These are phyloP conservation scores for Xanthia icteritia DNA, from an alignment of 2,888 invertebrate genomes.

Conservation along the genomic window DNA sequence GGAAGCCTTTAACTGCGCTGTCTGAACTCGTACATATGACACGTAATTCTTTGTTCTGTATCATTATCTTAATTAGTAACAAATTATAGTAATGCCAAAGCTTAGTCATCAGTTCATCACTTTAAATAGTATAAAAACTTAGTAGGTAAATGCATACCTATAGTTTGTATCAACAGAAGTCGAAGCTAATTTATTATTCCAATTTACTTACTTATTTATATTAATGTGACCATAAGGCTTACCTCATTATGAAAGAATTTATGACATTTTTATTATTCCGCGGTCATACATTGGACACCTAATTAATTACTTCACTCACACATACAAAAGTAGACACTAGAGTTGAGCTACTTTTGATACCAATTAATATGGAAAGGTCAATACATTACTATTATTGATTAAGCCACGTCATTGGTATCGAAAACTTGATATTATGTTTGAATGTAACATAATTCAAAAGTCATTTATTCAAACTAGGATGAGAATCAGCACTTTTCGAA, in stretches of 20 bases:
- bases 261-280: conserved; percentile 16
- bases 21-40: background rate
- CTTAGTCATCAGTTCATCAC: background rate
- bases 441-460: background rate
- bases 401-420: conserved; percentile 16
- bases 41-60: background rate
- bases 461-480: too few relatives aligned
- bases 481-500: too few relatives aligned
- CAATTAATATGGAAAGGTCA: conserved; percentile 32
- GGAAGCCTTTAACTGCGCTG: too few relatives aligned
- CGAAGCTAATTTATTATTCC: conserved; percentile 10
- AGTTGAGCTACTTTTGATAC: conserved; percentile 39
- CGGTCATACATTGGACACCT: conserved; percentile 15
- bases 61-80: background rate
- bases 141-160: background rate
- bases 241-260: conserved; percentile 21
- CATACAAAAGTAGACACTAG: background rate
- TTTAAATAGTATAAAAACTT: background rate
- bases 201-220: conserved; percentile 11
- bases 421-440: conserved; percentile 2
- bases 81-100: background rate
- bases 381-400: conserved; percentile 53
- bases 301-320: conserved; percentile 42
- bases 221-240: conserved; percentile 16
- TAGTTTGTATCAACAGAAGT: background rate